Percentiles rank a stretch among this genome's conserved stretches.
Conservation (phyloP, 2,888 invertebrate species). For the Acrocyrtus sp. region DNA sequence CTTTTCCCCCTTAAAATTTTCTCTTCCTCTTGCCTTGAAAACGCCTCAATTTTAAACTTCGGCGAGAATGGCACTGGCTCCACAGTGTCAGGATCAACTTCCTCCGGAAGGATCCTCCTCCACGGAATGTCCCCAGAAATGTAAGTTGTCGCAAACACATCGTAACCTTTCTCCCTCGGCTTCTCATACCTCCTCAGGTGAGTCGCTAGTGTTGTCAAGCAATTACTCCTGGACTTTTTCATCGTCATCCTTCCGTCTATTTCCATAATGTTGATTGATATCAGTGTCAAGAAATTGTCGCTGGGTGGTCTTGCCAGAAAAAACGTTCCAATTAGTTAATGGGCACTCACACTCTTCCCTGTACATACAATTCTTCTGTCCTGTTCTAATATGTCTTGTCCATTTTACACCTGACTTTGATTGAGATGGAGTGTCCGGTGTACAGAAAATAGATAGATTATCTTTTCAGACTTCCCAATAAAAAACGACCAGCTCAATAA, state of each 20-base stretch:
- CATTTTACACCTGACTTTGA: too few relatives aligned
- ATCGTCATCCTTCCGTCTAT: constrained; percentile 3
- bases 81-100: constrained; percentile 34
- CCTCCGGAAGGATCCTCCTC: constrained; percentile 33
- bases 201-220: constrained; percentile 28
- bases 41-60: constrained; percentile 39
- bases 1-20: constrained; percentile 51
- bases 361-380: too few relatives aligned
- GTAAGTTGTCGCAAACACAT: constrained; percentile 53
- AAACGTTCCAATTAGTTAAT: constrained; percentile 27
- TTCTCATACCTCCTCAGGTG: constrained; percentile 42
- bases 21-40: constrained; percentile 37
- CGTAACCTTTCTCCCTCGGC: constrained; percentile 42
- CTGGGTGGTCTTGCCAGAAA: background rate
- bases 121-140: constrained; percentile 44
- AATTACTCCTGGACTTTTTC: constrained; percentile 8
- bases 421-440: too few relatives aligned
- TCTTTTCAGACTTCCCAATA: too few relatives aligned
- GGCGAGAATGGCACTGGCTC: constrained; percentile 45
- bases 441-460: too few relatives aligned
- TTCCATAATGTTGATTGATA: background rate
- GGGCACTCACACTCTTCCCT: constrained; percentile 9
- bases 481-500: too few relatives aligned
- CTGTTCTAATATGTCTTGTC: too few relatives aligned
- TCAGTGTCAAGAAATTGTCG: background rate